Evolutionary conservation across 2,888 invertebrate species (phyloP).

Genomic region (Hydraecia micacea): DNA sequence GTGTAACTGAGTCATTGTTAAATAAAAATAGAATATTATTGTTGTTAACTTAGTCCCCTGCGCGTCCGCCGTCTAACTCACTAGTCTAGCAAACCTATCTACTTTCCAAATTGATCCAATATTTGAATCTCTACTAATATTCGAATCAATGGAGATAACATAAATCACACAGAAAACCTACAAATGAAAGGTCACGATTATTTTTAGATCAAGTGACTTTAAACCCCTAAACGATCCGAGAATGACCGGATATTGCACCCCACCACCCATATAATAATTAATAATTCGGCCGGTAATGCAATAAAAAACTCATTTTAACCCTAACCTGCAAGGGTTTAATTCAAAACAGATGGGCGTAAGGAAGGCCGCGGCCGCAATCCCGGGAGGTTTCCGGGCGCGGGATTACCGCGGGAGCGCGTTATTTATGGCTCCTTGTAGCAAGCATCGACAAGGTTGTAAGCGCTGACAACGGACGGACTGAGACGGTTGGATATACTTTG

Average conservation of each 20-base stretch:
- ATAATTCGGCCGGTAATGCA: conserved; percentile 53
- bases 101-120: conserved; percentile 34
- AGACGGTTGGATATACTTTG: not conserved
- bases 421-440: conserved; percentile 33
- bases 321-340: conserved; percentile 53
- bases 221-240: conserved; percentile 5
- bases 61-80: not conserved
- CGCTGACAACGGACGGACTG: not conserved
- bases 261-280: conserved; percentile 34
- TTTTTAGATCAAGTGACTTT: conserved; percentile 12
- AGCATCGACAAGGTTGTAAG: conserved; percentile 28
- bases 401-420: conserved; percentile 25
- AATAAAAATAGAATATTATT: not conserved
- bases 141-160: not conserved
- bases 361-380: conserved; percentile 40
- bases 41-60: not conserved
- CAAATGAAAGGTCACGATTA: conserved; percentile 8
- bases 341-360: conserved; percentile 53
- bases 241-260: conserved; percentile 13
- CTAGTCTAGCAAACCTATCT: not conserved
- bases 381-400: conserved; percentile 22
- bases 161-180: conserved; percentile 7
- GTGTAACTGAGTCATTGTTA: not conserved
- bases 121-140: conserved; percentile 17
- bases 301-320: conserved; percentile 57